Percentiles rank a stretch among this genome's conserved stretches.
These are phyloP conservation scores for Chaetops frenatus DNA, from an alignment of 2,113 vertebrate genomes.

Conservation along the genomic window DNA sequence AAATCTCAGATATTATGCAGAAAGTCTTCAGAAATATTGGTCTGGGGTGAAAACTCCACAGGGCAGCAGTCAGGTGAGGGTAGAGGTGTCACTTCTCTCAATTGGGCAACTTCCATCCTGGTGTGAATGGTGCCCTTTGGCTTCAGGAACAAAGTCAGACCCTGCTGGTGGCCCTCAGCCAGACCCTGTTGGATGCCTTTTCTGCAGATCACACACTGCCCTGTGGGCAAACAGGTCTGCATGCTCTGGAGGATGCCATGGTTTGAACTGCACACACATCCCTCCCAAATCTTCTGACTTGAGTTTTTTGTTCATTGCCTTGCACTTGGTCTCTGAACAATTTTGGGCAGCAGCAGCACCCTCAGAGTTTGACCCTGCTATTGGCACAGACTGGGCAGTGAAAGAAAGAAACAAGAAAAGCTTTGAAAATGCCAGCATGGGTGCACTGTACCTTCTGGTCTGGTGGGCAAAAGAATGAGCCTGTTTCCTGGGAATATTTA, in stretches of 20 bases:
- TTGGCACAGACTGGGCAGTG: background rate
- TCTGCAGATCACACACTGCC: background rate
- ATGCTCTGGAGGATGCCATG: background rate
- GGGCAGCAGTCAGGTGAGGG: rapidly evolving
- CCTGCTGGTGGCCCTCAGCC: background rate
- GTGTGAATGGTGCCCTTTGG: background rate
- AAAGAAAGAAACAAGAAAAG: background rate
- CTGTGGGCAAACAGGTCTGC: background rate
- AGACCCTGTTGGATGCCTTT: rapidly evolving
- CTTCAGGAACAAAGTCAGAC: background rate
- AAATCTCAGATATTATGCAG: background rate
- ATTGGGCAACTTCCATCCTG: background rate
- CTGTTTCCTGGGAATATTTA: background rate
- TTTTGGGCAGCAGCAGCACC: background rate
- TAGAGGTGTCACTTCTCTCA: background rate
- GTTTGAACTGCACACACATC: background rate
- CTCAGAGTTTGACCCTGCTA: background rate
- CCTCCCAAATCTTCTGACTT: background rate
- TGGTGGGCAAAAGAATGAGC: background rate
- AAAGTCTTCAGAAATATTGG: background rate
- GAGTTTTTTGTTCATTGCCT: rapidly evolving
- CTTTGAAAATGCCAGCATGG: background rate
- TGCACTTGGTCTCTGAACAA: background rate
- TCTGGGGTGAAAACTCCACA: background rate
- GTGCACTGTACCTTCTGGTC: background rate